Evolutionary conservation across 2,888 invertebrate genomes (phyloP), one percentile per base, ranked within the genome.

Genomic region (Prionchulus punctatus): DNA sequence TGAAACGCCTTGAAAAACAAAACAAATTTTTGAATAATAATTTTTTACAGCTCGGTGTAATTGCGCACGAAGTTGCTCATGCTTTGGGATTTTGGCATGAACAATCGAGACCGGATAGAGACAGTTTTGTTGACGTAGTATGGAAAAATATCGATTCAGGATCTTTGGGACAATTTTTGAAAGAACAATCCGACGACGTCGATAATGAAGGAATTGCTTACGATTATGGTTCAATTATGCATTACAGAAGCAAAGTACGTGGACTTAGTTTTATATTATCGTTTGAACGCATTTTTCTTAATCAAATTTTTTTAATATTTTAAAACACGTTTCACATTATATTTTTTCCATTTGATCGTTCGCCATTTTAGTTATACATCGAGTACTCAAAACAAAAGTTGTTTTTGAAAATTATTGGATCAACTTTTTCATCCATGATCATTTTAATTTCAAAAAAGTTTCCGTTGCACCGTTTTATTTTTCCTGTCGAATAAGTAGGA

Each of bases 41-140:
- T 50, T 26, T 30, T 59, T 64, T 51, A 4, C 58, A 68, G 68
- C 61, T 69, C 2, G 70, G 70, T n/a, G 70, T 69, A 1, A 69
- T 69, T 47, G 70, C 70, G n/a, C 70, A 69, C 58, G 70, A 69
- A 60, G 70, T 69, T n/a, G 70, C 70, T 1, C 70, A 69, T 55
- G 69, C 70, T 15, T 61, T 69, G 12, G 70, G 70, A 21, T 70
- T 70, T 58, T 69, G 70, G 70, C 70, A 69, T 59, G 70, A 69
- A 49, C 69, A 45, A 45, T 45, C 47, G 23, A 12, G 47, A 26
- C 50, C 50, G 4, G 55, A 55, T 30, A 12, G 55, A 18, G 55
- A 55, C 30, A 21, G 7, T n/a, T 55, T 55, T 30, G 55, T 55
- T 4, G 30, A 21, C 23, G 55, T 55, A 7, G 21, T 36, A 27